A percentile compares a stretch with the other conserved stretches of the same genome.
These are phyloP conservation scores for Ophraella communa DNA, from an alignment of 2,888 invertebrate genomes.

Conservation along the genomic window DNA sequence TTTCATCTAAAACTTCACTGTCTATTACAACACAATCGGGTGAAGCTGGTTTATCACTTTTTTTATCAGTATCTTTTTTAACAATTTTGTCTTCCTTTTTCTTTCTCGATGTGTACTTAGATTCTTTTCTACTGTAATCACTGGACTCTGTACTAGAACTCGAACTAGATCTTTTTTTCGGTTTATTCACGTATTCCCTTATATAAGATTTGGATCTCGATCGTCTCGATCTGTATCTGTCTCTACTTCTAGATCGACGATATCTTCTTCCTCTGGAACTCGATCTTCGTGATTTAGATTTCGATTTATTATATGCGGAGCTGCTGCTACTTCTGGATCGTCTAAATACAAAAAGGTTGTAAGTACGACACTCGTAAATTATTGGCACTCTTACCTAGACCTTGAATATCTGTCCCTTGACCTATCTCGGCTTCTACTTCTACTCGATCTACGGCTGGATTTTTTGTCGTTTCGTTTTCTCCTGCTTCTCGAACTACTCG, in stretches of 20 bases:
- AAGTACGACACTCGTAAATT: background rate
- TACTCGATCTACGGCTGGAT: constrained; percentile 50
- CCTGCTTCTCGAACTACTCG: constrained; percentile 47
- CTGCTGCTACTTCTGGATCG: constrained; percentile 49
- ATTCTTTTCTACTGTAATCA: constrained; percentile 24
- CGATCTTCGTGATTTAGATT: constrained; percentile 45
- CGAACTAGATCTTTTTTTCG: constrained; percentile 43
- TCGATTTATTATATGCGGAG: constrained; percentile 44
- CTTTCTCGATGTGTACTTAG: constrained; percentile 20
- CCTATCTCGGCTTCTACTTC: constrained; percentile 49
- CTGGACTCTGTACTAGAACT: constrained; percentile 42
- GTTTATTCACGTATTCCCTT: constrained; percentile 52
- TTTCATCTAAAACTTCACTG: constrained; percentile 69
- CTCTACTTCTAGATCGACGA: constrained; percentile 32
- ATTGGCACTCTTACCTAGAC: constrained; percentile 25
- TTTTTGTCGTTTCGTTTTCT: constrained; percentile 45
- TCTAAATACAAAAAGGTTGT: no score
- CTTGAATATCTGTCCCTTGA: constrained; percentile 39
- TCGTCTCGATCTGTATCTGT: constrained; percentile 47
- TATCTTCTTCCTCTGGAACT: constrained; percentile 43
- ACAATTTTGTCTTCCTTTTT: constrained; percentile 26
- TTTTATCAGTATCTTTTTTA: constrained; percentile 19
- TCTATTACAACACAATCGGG: constrained; percentile 61
- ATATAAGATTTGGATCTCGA: constrained; percentile 57
- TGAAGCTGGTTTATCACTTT: constrained; percentile 22